A percentile compares a stretch with the other conserved stretches of the same genome.
Conservation (phyloP, 1,140 invertebrate genomes). For the Macrostomum lignano region DNA sequence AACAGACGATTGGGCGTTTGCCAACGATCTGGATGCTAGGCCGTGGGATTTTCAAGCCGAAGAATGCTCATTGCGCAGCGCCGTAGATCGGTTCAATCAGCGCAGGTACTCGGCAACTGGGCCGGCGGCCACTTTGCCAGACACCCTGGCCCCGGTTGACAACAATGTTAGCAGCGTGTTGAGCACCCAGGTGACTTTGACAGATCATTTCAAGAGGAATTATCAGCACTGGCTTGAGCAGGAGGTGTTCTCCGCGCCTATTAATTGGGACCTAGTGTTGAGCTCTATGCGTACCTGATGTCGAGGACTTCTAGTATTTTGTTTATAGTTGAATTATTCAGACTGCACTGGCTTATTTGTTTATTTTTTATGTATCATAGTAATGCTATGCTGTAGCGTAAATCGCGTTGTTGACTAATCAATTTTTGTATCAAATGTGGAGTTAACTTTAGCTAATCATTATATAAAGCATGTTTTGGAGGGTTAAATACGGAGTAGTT, state of each 20-base stretch:
- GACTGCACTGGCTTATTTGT: too few relatives aligned
- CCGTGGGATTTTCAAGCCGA: constrained; percentile 97
- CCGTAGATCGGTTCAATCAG: constrained; percentile 77
- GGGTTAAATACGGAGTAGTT: too few relatives aligned
- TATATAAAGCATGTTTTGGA: too few relatives aligned
- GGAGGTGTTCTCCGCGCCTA: constrained; percentile 55
- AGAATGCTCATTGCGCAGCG: constrained; percentile 64
- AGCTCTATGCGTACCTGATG: too few relatives aligned
- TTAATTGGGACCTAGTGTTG: too few relatives aligned
- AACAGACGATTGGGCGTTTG: constrained; percentile 65
- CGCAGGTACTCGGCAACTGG: constrained; percentile 40
- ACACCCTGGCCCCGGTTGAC: constrained; percentile 38
- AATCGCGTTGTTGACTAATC: too few relatives aligned
- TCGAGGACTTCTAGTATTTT: too few relatives aligned
- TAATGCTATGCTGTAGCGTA: too few relatives aligned
- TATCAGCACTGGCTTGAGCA: constrained; percentile 82
- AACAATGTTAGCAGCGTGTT: constrained; percentile 53
- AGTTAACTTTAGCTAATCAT: too few relatives aligned
- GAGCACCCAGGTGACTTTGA: constrained; percentile 42
- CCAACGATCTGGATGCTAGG: constrained; percentile 51
- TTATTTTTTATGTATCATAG: too few relatives aligned
- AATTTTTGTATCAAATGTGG: too few relatives aligned
- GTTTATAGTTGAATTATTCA: too few relatives aligned
- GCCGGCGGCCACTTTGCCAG: constrained; percentile 27
- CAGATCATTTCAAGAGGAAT: constrained; percentile 75